Conservation (phyloP, 2,797 vertebrate species). For the Dipus sagitta region DNA sequence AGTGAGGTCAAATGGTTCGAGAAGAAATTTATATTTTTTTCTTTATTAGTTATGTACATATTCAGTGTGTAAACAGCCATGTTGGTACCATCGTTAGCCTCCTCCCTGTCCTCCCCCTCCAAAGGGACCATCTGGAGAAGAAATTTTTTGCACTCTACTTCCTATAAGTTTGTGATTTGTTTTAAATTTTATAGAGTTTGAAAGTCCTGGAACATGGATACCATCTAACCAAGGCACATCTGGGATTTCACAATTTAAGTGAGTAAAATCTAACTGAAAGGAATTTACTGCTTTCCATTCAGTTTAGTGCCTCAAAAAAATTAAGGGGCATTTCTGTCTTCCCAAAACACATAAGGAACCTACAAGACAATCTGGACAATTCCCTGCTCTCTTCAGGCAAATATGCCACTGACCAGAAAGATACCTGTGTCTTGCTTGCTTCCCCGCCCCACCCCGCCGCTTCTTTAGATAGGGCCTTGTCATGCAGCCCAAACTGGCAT, state of each 20-base stretch:
- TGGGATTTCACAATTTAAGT: slow-evolving; percentile 13
- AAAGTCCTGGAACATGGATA: neutral
- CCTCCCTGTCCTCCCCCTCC: too few relatives aligned
- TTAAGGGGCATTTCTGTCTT: neutral
- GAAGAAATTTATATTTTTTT: too few relatives aligned
- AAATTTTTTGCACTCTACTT: neutral
- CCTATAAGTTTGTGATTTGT: neutral
- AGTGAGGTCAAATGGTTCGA: neutral
- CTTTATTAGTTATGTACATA: too few relatives aligned
- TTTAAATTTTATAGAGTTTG: neutral
- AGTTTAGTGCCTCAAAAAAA: slow-evolving; percentile 2
- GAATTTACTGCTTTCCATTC: neutral
- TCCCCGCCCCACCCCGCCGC: too few relatives aligned
- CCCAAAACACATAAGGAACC: neutral
- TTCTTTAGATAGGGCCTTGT: too few relatives aligned
- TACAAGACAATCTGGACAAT: neutral
- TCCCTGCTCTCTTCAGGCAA: neutral
- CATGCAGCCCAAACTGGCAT: too few relatives aligned
- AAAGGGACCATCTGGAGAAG: too few relatives aligned
- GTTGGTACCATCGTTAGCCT: too few relatives aligned
- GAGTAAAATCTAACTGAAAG: slow-evolving; percentile 17
- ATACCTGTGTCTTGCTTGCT: neutral
- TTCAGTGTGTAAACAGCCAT: too few relatives aligned
- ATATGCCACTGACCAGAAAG: neutral
- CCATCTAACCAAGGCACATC: neutral